Evolutionary conservation across 2,888 invertebrate genomes (phyloP).

Genomic region (Cryptus armator): DNA sequence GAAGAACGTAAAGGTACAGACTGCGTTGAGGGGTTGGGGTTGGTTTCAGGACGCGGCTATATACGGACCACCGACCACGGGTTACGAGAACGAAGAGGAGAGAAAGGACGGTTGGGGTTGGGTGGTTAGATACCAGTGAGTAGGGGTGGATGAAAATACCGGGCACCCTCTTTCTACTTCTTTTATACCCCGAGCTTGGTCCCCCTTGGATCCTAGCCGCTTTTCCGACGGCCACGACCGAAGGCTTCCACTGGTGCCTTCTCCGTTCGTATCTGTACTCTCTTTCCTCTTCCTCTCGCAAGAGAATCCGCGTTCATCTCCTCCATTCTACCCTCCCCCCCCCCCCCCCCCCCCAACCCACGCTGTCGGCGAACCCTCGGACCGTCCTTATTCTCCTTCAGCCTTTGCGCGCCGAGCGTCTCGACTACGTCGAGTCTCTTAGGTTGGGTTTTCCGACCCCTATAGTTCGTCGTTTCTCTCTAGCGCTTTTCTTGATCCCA

Average conservation of each 20-base stretch:
- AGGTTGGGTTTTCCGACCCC: constrained; percentile 81
- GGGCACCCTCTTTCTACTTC: constrained; percentile 75
- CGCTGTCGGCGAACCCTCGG: constrained; percentile 71
- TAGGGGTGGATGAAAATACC: constrained; percentile 79
- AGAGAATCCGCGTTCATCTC: constrained; percentile 44
- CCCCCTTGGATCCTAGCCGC: constrained; percentile 76
- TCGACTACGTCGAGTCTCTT: constrained; percentile 79
- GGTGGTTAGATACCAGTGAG: constrained; percentile 63
- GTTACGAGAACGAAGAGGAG: constrained; percentile 59
- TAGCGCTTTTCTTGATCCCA: constrained; percentile 41
- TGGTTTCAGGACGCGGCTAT: constrained; percentile 56
- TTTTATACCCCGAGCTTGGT: constrained; percentile 81
- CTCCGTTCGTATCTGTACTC: constrained; percentile 62
- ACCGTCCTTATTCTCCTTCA: constrained; percentile 81
- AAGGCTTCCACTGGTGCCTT: constrained; percentile 44
- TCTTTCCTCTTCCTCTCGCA: constrained; percentile 39
- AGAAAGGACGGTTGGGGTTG: constrained; percentile 54
- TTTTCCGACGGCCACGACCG: constrained; percentile 62
- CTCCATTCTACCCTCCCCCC: constrained; percentile 43
- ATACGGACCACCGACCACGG: constrained; percentile 64
- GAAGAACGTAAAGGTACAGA: constrained; percentile 55
- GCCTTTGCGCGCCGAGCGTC: constrained; percentile 78
- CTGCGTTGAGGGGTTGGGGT: constrained; percentile 70
- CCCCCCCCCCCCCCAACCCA: constrained; percentile 75
- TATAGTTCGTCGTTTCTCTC: constrained; percentile 62